Evolutionary conservation across 1,140 invertebrate genomes (phyloP), one percentile per base, ranked within the genome.

Genomic region (Maniola jurtina): DNA sequence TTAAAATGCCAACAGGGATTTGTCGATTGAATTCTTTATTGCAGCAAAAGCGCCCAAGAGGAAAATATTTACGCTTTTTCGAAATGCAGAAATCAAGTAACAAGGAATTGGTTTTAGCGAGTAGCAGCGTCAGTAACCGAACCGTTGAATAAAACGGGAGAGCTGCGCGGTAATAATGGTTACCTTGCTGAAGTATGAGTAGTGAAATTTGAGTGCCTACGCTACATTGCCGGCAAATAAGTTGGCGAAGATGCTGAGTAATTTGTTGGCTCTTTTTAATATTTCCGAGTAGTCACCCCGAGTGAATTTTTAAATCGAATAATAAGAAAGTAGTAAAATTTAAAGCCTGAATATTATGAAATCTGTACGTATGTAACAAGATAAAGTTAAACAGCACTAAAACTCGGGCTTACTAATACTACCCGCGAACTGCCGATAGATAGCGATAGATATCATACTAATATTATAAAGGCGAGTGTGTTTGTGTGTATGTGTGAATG

Each of bases 31-130:
- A 85, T 89, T 81, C 79, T 86, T 86, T 75, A 82, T 79, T 70
- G 74, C 73, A 77, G 73, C 77, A 77, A 84, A 86, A 86, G 84
- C 84, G 81, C 79, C 80, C 77, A 80, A 82, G 86, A 87, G 88
- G 74, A 90, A 88, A 88, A 90, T 90, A 88, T 90, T 90, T 88
- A 88, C 84, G 84, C 82, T 88, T 88, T 90, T 88, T 88, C 83
- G 83, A 88, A 88, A 88, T 88, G 87, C 86, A 89, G 82, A 88
- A 88, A 89, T 89, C 86, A 85, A 86, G 88, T 88, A 86, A 90
- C 88, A 90, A 85, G 83, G 86, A 90, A 90, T 88, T 73, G 86
- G 84, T 90, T 90, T 90, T 90, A 90, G 83, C 80, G 83, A 71
- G 75, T 75, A 79, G 79, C 66, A 84, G 79, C 85, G 80, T 77